Percentiles rank a stretch among this genome's conserved stretches.
Conservation (phyloP, 2,797 vertebrate species). For the Girardinus metallicus region DNA sequence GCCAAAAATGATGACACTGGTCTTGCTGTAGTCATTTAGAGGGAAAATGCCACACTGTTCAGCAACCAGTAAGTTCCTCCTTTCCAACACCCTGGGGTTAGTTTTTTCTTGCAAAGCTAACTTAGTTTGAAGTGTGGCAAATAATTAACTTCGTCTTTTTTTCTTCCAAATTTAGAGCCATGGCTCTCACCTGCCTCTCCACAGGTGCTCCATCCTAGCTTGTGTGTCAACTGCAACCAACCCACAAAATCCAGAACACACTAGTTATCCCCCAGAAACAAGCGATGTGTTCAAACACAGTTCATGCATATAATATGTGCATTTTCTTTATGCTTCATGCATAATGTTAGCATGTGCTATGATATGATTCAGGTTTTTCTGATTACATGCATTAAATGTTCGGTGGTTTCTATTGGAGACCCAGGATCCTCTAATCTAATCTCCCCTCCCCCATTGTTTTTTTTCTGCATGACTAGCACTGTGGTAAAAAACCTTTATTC, state of each 20-base stretch:
- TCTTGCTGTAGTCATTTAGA: not conserved
- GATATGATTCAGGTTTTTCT: not conserved
- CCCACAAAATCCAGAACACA: not conserved
- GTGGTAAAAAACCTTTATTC: constrained; percentile 16
- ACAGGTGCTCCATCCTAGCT: not conserved
- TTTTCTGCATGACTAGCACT: not conserved
- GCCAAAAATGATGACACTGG: not conserved
- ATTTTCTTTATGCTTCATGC: constrained; percentile 26
- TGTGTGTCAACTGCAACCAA: not conserved
- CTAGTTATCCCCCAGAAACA: not conserved
- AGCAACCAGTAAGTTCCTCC: not conserved
- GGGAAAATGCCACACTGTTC: not conserved
- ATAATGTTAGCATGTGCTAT: constrained; percentile 23
- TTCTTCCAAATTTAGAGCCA: not conserved
- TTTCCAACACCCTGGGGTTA: not conserved
- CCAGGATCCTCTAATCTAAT: not conserved
- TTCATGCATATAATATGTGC: constrained; percentile 22
- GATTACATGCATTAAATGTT: constrained; percentile 51
- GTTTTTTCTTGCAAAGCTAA: not conserved
- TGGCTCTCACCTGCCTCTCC: not conserved
- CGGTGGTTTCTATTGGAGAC: constrained; percentile 26
- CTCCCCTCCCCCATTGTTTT: constrained; percentile 7
- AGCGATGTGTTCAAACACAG: constrained; percentile 30
- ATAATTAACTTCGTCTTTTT: not conserved
- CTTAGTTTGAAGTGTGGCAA: not conserved